A percentile compares a stretch with the other conserved stretches of the same genome.
Evolutionary conservation across 1,140 invertebrate genomes (phyloP).

Genomic region (Trypoxylus dichotomus): DNA sequence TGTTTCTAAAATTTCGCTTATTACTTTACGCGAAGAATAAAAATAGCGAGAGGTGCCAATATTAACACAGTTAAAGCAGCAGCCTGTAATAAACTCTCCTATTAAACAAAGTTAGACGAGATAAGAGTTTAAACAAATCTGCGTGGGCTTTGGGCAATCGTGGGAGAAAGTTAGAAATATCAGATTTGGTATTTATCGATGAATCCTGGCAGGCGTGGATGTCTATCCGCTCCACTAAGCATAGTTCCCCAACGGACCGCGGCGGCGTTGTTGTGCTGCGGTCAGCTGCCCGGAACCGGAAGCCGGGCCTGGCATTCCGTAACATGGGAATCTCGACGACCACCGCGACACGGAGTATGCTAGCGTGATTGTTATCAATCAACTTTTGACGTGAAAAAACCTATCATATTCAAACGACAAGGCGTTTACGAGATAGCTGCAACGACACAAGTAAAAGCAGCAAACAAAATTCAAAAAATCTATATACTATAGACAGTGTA

Average conservation of each 20-base stretch:
- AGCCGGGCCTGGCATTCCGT: conserved; percentile 44
- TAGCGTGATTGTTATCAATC: conserved; percentile 15
- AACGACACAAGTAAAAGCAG: neutral
- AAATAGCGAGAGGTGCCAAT: no score
- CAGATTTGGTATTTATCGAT: conserved; percentile 25
- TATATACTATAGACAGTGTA: no score
- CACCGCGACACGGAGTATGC: neutral
- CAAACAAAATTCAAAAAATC: no score
- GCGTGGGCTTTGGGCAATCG: neutral
- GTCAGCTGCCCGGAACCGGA: conserved; percentile 52
- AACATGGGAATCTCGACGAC: conserved; percentile 44
- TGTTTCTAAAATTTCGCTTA: no score
- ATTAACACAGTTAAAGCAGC: no score
- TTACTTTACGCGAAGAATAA: no score
- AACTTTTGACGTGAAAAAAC: conserved; percentile 9
- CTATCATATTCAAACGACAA: neutral
- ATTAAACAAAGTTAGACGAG: neutral
- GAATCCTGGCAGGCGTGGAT: conserved; percentile 36
- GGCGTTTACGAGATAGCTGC: neutral
- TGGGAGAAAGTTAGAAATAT: conserved; percentile 25
- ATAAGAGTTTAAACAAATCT: conserved; percentile 2
- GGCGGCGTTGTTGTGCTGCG: conserved; percentile 39
- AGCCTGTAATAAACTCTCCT: neutral
- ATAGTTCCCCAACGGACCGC: conserved; percentile 44
- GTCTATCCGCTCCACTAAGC: conserved; percentile 47